Evolutionary conservation across 2,113 vertebrate genomes (phyloP).

Genomic region (Sorex araneus): DNA sequence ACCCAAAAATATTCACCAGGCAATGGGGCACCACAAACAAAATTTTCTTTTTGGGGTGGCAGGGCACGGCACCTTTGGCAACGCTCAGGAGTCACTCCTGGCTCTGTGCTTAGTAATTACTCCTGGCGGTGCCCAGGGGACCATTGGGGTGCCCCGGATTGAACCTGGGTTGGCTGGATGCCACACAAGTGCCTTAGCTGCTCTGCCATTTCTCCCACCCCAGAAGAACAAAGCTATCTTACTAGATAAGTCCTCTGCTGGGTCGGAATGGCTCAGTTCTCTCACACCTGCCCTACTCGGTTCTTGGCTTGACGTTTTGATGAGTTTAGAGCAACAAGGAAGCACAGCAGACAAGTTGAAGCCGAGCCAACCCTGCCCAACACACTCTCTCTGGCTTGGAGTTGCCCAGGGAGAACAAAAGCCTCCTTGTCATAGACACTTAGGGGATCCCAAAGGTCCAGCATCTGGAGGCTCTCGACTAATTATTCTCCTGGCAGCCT

Average conservation of each 20-base stretch:
- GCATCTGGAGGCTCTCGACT: slow-evolving; percentile 1
- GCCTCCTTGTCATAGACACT: neutral
- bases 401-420: neutral
- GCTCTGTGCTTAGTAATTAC: no score
- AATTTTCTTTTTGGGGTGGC: no score
- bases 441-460: neutral
- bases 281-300: neutral
- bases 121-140: no score
- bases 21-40: neutral
- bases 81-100: no score
- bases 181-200: no score
- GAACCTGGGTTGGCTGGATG: no score
- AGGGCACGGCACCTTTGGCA: no score
- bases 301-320: neutral
- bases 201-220: no score
- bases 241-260: neutral
- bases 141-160: no score
- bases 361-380: neutral
- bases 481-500: neutral
- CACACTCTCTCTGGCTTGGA: neutral
- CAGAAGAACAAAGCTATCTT: no score
- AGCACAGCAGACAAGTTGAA: neutral
- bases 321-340: no score
- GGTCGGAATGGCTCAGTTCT: neutral
- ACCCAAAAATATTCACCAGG: neutral